Evolutionary conservation across 2,888 invertebrate species (phyloP).

Genomic region (Adineta ricciae): DNA sequence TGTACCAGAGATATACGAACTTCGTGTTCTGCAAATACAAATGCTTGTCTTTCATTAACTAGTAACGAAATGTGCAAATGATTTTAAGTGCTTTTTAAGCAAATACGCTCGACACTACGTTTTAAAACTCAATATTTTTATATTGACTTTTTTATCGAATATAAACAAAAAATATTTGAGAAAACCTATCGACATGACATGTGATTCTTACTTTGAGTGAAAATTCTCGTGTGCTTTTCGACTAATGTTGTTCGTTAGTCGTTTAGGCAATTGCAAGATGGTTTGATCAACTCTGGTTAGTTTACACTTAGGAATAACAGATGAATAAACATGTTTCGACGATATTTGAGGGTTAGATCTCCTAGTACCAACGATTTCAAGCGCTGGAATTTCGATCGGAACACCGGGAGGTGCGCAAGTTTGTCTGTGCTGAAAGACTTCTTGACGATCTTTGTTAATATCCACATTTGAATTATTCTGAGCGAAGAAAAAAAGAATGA

Average conservation of each 20-base stretch:
- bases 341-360: neutral
- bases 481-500: neutral
- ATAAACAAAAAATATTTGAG: too few relatives aligned
- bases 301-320: neutral
- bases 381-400: neutral
- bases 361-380: neutral
- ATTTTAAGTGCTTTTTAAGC: too few relatives aligned
- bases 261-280: neutral
- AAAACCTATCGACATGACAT: neutral
- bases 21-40: neutral
- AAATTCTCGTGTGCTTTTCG: neutral
- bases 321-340: neutral
- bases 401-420: neutral
- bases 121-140: too few relatives aligned
- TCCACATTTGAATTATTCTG: neutral
- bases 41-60: too few relatives aligned
- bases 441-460: neutral
- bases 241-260: neutral
- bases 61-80: too few relatives aligned
- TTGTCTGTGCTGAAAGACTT: neutral
- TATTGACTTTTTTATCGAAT: too few relatives aligned
- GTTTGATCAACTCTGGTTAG: neutral
- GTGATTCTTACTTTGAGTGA: neutral
- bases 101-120: too few relatives aligned
- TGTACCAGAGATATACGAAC: neutral